Evolutionary conservation across 2,888 invertebrate species (phyloP).

Genomic region (Timema podura): DNA sequence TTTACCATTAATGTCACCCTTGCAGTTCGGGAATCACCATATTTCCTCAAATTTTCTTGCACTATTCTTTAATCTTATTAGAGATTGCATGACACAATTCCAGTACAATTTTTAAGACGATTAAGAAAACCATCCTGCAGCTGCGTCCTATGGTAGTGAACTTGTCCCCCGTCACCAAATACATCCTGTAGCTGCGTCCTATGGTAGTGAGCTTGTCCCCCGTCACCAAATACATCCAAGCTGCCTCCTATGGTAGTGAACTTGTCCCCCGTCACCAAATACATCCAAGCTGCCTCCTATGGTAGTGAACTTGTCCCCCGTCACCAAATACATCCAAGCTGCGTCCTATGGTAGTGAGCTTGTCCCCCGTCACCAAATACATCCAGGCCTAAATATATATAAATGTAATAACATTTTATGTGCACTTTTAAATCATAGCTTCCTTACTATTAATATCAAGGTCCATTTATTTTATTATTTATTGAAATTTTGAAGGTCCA

Average conservation of each 20-base stretch:
- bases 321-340: background rate
- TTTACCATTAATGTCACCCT: background rate
- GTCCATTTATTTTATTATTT: background rate
- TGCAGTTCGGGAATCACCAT: conserved; percentile 6
- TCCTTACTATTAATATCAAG: background rate
- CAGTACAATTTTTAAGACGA: background rate
- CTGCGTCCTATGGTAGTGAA: background rate
- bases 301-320: background rate
- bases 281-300: background rate
- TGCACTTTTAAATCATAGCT: too few relatives aligned
- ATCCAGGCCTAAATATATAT: background rate
- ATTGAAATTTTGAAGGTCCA: background rate
- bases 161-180: background rate
- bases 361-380: too few relatives aligned
- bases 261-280: background rate
- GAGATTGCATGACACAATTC: background rate
- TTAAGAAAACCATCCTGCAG: background rate
- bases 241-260: background rate
- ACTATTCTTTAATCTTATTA: background rate
- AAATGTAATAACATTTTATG: too few relatives aligned
- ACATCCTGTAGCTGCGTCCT: background rate
- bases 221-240: background rate
- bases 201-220: background rate
- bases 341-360: background rate
- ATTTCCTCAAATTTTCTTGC: background rate